Evolutionary conservation across 2,113 vertebrate genomes (phyloP).

Genomic region (Labrus mixtus): DNA sequence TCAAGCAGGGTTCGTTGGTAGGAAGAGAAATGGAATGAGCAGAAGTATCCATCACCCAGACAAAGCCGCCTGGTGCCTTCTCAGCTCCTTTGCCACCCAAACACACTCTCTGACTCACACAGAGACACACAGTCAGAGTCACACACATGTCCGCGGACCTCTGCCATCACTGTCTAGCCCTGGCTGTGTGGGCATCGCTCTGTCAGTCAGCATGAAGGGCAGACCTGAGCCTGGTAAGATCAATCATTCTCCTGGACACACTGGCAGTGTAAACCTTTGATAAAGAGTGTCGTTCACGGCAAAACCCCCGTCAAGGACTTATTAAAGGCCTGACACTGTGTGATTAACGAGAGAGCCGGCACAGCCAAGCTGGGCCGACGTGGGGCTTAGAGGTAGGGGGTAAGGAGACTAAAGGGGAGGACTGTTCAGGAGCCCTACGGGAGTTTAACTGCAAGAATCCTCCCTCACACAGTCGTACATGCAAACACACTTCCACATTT

Average conservation of each 20-base stretch:
- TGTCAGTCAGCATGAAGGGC: conserved; percentile 74
- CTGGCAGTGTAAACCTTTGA: conserved; percentile 83
- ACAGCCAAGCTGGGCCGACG: conserved; percentile 52
- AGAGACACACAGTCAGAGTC: conserved; percentile 8
- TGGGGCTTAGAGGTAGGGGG: conserved; percentile 55
- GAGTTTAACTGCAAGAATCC: not conserved
- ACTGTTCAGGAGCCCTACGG: conserved; percentile 22
- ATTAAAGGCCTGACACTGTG: conserved; percentile 77
- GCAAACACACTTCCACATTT: not conserved
- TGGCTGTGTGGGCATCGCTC: conserved; percentile 50
- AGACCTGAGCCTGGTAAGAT: conserved; percentile 64
- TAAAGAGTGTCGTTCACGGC: conserved; percentile 81
- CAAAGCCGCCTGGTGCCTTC: conserved; percentile 4
- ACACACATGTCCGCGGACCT: conserved; percentile 25
- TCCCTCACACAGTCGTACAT: not conserved
- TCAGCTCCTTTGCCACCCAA: not conserved
- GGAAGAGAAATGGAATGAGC: conserved; percentile 51
- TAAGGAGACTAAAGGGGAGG: conserved; percentile 49
- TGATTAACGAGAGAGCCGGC: conserved; percentile 74
- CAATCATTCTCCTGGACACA: conserved; percentile 76
- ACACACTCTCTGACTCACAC: conserved; percentile 6
- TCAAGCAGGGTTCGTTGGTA: conserved; percentile 35
- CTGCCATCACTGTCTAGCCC: conserved; percentile 12
- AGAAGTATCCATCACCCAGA: conserved; percentile 45
- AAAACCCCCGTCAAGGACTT: conserved; percentile 84